Base-by-base conservation (phyloP, 2,888 invertebrate species). In the Thalpophila matura region DNA sequence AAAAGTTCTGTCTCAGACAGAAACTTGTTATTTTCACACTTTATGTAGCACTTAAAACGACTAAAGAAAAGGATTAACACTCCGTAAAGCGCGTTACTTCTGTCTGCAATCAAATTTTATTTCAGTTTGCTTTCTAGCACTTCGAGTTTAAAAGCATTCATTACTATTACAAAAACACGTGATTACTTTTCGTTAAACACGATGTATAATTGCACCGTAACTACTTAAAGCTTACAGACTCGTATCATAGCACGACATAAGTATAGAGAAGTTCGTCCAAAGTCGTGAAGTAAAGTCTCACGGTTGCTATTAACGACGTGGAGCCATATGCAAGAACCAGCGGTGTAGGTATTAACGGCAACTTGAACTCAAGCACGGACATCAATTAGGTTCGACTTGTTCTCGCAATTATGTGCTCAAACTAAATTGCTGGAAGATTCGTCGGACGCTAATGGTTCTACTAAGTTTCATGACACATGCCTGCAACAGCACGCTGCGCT, bases 381-480 rank as follows among this genome's bases (percentile, higher is more conserved):
- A 89, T 91, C 92, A 91, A 93, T 94, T 94, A 92, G 87, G 87
- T 92, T 90, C 89, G 91, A 94, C 91, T 91, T 89, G 90, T 91
- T 92, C 91, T 89, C 88, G 92, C 92, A 94, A 94, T 95, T 95
- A 95, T 93, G 90, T 93, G 89, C 92, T 93, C 91, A 90, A 89
- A 90, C 87, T 89, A 93, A 94, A 94, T 92, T 92, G 90, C 89
- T 91, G 87, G 89, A 90, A 91, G 90, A 92, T 92, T 92, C 89
- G 89, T 88, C 85, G 87, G 89, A 90, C 90, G 87, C 87, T 92
- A 93, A 93, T 90, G 89, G 87, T 80, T 84, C 86, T 83, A 77
- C 84, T 88, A 86, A 89, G 84, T 85, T 84, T 82, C 87, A 84
- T 89, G 90, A 91, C 91, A 91, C 89, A 87, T 87, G 88, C 85